Base-by-base conservation (phyloP, 2,113 vertebrate genomes). In the Gorsachius goisagi region DNA sequence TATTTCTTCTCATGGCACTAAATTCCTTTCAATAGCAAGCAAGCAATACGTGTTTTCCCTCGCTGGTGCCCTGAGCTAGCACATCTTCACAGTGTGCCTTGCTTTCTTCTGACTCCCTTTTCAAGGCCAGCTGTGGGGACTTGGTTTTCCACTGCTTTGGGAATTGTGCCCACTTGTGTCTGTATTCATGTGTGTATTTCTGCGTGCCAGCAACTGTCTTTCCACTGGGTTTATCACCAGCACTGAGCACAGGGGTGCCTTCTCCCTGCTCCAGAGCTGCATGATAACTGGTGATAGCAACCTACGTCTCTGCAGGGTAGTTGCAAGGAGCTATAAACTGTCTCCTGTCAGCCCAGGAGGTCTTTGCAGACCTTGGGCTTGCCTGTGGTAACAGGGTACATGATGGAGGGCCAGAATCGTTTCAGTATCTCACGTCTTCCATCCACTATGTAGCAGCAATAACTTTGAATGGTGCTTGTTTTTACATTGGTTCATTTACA, bases 31-130 rank as follows among this genome's bases (percentile, higher is more conserved):
- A 53, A 17, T 6, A 67, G 49, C 52, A 53, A 56, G 68, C 2
- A 11, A 47, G 15, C 52, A 47, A 41, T 0, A 4, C 30, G 37
- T 33, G 15, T 53, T 58, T 56, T 59, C n/a, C 35, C 44, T 58
- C 27, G 6, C 28, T 32, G 26, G 16, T 67, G 58, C 23, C 52
- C 64, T 47, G 50, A 83, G 32, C 50, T 73, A 66, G 75, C 47
- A 30, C 16, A 0, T 16, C 41, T 32, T 78, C 58, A 55, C 0
- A 0, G 1, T 35, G 80, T 24, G 44, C 27, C 44, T 94, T 3
- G 0, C 35, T 52, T 84, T 55, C 19, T 47, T 33, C 55, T 35
- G 85, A 13, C 21, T 78, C 49, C 30, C 12, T 49, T 49, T 56
- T 4, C 60, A 41, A 45, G 76, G 23, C 33, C 44, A 44, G 60